Percentiles rank a stretch among this genome's conserved stretches.
These are phyloP conservation scores for Actinia tenebrosa DNA, from an alignment of 64 coral and sea anemone genomes.

Conservation along the genomic window DNA sequence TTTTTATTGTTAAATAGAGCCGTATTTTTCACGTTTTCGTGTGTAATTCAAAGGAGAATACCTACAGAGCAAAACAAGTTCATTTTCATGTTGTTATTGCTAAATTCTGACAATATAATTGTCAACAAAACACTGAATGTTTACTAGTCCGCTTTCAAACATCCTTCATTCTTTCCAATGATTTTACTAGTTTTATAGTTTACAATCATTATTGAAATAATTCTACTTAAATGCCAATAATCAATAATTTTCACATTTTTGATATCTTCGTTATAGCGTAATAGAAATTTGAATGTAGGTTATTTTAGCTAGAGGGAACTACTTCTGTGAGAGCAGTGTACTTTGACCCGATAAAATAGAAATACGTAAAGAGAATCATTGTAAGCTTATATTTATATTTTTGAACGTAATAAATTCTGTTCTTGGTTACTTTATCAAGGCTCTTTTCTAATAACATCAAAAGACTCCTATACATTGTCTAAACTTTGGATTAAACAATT, in stretches of 20 bases:
- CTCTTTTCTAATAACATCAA: background rate
- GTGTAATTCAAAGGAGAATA: background rate
- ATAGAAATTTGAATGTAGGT: too few relatives aligned
- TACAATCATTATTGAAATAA: too few relatives aligned
- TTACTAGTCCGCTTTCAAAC: constrained; percentile 5
- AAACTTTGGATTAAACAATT: background rate
- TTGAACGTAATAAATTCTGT: background rate
- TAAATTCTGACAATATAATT: constrained; percentile 3
- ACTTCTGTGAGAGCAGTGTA: background rate
- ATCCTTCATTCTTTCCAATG: background rate
- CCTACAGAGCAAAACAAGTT: background rate
- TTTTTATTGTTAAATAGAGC: background rate
- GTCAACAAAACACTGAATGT: background rate
- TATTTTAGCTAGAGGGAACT: background rate
- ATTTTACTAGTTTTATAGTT: too few relatives aligned
- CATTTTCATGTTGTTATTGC: constrained; percentile 10
- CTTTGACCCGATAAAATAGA: background rate
- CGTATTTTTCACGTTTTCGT: background rate
- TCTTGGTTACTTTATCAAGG: background rate
- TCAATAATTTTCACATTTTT: too few relatives aligned
- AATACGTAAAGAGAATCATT: too few relatives aligned
- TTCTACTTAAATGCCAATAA: too few relatives aligned
- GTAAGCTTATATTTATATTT: too few relatives aligned
- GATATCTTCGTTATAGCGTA: too few relatives aligned
- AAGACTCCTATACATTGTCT: background rate